These are phyloP conservation scores for Actinopyga echinites DNA, from an alignment of 53 echinoderm and acorn worm species.

Conservation along the genomic window DNA sequence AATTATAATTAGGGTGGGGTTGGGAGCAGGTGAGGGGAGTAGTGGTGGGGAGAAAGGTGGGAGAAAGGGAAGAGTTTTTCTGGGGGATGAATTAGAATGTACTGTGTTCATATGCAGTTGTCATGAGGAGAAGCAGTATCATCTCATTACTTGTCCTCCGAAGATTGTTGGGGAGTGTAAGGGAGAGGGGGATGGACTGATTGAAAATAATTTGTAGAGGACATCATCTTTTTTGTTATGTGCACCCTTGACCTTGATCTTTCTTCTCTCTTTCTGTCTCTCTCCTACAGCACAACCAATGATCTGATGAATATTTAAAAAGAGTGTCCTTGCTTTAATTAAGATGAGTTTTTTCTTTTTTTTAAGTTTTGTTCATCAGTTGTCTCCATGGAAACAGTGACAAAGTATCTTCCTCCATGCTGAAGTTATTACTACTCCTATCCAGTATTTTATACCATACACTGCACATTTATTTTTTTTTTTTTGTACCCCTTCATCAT, in stretches of 20 bases:
- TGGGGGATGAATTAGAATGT: too few relatives aligned
- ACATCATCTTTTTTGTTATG: conserved; percentile 1
- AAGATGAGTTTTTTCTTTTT: conserved; percentile 18
- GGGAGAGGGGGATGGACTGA: too few relatives aligned
- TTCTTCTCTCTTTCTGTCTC: conserved; percentile 22
- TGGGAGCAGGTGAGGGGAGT: too few relatives aligned
- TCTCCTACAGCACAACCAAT: conserved; percentile 37
- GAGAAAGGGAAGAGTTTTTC: too few relatives aligned
- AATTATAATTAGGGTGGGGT: too few relatives aligned
- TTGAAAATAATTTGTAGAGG: neutral
- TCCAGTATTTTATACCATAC: conserved; percentile 16
- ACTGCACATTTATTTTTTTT: neutral
- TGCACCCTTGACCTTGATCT: conserved; percentile 19
- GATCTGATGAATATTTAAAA: conserved; percentile 17
- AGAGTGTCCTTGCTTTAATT: neutral
- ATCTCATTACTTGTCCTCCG: too few relatives aligned
- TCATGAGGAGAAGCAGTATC: too few relatives aligned
- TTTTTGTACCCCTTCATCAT: neutral
- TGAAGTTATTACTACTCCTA: neutral
- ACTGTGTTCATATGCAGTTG: too few relatives aligned
- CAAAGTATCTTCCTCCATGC: neutral
- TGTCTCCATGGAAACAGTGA: conserved; percentile 5
- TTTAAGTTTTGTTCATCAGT: conserved; percentile 3
- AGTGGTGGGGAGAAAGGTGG: too few relatives aligned
- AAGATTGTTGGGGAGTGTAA: too few relatives aligned